phyloP scores from a whole-genome alignment of 30 jellyfish, hydroid and myxozoan genomes.

The Aurelia aurita region DNA sequence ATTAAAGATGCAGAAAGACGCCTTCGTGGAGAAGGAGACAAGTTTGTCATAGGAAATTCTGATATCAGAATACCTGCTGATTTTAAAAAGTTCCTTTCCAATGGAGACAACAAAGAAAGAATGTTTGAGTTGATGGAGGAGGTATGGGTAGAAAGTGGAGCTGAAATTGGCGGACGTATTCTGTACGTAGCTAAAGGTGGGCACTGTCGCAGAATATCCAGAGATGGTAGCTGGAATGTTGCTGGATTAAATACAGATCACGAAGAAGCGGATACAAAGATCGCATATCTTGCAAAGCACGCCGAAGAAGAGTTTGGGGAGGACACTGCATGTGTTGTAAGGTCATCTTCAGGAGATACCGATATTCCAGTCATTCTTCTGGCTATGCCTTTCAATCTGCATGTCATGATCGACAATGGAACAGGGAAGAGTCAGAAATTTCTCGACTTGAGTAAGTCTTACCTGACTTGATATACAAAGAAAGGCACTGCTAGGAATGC shows the following conservation, averaged over 20 bases:
- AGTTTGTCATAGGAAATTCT: too few relatives aligned
- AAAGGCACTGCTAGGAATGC: conserved; percentile 45
- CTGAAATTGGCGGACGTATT: too few relatives aligned
- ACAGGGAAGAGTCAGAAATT: conserved; percentile 39
- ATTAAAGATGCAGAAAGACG: too few relatives aligned
- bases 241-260: conserved; percentile 3
- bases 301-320: conserved; percentile 30
- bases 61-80: too few relatives aligned
- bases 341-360: conserved; percentile 55
- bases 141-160: too few relatives aligned
- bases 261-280: conserved; percentile 23
- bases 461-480: conserved; percentile 39
- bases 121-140: too few relatives aligned
- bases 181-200: too few relatives aligned
- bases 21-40: too few relatives aligned
- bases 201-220: too few relatives aligned
- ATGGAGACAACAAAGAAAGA: too few relatives aligned
- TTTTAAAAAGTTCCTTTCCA: too few relatives aligned
- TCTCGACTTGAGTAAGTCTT: conserved; percentile 24
- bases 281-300: conserved; percentile 42
- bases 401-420: too few relatives aligned
- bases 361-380: conserved; percentile 51
- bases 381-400: conserved; percentile 30
- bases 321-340: conserved; percentile 24
- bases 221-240: neutral